A percentile compares a stretch with the other conserved stretches of the same genome.
Evolutionary conservation across 2,113 vertebrate species (phyloP).

Genomic region (Salvelinus namaycush): DNA sequence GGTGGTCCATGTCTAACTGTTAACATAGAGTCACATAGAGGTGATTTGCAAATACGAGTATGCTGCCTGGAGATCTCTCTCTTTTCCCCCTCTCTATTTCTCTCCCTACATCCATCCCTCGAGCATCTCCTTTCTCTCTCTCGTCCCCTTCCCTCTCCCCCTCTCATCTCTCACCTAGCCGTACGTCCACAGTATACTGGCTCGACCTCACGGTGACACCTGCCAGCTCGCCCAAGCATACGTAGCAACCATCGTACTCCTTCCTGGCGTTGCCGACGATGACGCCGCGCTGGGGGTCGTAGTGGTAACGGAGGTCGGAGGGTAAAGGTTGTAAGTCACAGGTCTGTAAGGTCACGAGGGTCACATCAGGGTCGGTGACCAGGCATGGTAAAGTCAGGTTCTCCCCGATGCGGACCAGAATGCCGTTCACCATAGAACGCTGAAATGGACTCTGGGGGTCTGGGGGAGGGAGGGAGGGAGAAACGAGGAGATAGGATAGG

Average conservation of each 20-base stretch:
- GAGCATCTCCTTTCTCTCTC: not conserved
- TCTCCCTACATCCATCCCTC: not conserved
- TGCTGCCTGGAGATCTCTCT: not conserved
- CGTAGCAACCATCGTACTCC: conserved; percentile 70
- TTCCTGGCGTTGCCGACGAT: conserved; percentile 59
- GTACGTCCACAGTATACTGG: conserved; percentile 68
- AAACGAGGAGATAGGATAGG: not conserved
- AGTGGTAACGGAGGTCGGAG: conserved; percentile 49
- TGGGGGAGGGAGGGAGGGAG: conserved; percentile 28
- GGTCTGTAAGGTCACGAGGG: conserved; percentile 53
- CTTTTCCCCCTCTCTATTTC: conserved; percentile 21
- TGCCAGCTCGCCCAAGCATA: conserved; percentile 60
- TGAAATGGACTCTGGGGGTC: conserved; percentile 65
- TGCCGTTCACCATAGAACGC: conserved; percentile 65
- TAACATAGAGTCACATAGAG: too few relatives aligned
- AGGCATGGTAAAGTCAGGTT: conserved; percentile 71
- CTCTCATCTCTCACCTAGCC: conserved; percentile 57
- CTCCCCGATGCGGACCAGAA: conserved; percentile 66
- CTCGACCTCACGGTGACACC: conserved; percentile 56
- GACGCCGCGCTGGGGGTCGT: conserved; percentile 63
- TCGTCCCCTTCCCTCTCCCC: not conserved
- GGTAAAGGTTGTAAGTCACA: conserved; percentile 64
- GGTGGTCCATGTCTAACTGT: too few relatives aligned
- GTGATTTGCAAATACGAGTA: too few relatives aligned
- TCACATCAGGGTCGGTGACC: conserved; percentile 70